Conservation (phyloP, 2,113 vertebrate species). For the Lates calcarifer region DNA sequence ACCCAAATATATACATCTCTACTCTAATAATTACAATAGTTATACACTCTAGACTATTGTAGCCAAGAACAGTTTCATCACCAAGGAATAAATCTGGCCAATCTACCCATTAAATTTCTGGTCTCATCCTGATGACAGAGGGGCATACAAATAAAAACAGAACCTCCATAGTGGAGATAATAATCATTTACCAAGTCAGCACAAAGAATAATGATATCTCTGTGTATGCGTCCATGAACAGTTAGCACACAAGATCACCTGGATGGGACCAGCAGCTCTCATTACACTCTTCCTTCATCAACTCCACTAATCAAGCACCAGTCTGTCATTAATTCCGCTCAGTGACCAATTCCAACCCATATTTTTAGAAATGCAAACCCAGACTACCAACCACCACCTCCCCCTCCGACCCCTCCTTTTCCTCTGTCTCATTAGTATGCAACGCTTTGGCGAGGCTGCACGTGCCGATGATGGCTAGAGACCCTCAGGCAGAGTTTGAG, state of each 20-base stretch:
- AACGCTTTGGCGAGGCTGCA: constrained; percentile 23
- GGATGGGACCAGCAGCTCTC: constrained; percentile 36
- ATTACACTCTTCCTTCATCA: constrained; percentile 42
- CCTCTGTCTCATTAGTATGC: constrained; percentile 62
- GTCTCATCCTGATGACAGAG: constrained; percentile 17
- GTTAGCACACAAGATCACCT: constrained; percentile 42
- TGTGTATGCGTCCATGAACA: constrained; percentile 26
- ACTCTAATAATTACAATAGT: background rate
- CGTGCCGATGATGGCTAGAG: constrained; percentile 71
- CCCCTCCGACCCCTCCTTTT: background rate
- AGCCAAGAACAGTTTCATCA: background rate
- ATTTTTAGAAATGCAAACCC: constrained; percentile 47
- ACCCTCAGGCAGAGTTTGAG: constrained; percentile 80
- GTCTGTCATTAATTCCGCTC: constrained; percentile 39
- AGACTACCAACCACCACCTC: background rate
- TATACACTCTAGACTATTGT: background rate
- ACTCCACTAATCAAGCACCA: constrained; percentile 26
- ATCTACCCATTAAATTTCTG: background rate
- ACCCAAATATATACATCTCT: background rate
- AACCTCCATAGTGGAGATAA: constrained; percentile 11
- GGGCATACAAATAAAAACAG: constrained; percentile 19
- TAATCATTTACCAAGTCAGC: constrained; percentile 34
- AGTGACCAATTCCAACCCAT: constrained; percentile 31
- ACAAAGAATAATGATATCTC: constrained; percentile 16
- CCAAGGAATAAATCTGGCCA: background rate